phyloP scores from a whole-genome alignment of 2,113 vertebrate species.

The Pluvialis apricaria region DNA sequence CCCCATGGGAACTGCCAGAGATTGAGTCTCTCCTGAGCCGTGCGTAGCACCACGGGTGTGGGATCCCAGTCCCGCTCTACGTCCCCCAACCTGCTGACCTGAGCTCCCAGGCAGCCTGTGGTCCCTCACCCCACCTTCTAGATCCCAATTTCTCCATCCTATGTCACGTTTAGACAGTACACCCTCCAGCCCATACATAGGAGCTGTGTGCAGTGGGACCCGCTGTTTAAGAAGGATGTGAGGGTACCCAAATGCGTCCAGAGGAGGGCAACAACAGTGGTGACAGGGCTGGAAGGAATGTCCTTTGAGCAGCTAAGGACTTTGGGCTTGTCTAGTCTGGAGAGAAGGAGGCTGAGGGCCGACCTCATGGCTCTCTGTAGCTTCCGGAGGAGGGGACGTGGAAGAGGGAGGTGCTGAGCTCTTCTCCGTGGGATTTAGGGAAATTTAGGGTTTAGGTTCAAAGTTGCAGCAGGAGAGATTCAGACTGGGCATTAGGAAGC shows the following conservation, averaged over 20 bases:
- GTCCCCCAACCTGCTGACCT: fast-evolving
- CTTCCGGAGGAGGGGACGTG: fast-evolving
- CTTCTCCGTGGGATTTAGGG: neutral
- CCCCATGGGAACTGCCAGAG: neutral
- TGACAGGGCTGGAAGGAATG: neutral
- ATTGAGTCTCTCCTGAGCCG: neutral
- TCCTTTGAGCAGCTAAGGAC: neutral
- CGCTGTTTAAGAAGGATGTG: neutral
- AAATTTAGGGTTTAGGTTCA: neutral
- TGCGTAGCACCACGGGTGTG: neutral
- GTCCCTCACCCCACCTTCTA: neutral
- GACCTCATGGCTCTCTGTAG: neutral
- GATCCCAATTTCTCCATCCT: neutral
- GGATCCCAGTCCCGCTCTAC: neutral
- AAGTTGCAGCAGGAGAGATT: neutral
- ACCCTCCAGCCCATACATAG: neutral
- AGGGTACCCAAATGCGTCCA: no score
- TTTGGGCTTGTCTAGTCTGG: neutral
- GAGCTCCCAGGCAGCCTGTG: neutral
- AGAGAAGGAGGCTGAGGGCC: neutral
- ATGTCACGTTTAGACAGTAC: neutral
- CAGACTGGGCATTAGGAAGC: neutral
- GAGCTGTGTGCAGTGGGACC: neutral
- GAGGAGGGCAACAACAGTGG: neutral
- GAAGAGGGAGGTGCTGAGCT: neutral